phyloP scores from a whole-genome alignment of 2,113 vertebrate species.

The Chloebia gouldiae region DNA sequence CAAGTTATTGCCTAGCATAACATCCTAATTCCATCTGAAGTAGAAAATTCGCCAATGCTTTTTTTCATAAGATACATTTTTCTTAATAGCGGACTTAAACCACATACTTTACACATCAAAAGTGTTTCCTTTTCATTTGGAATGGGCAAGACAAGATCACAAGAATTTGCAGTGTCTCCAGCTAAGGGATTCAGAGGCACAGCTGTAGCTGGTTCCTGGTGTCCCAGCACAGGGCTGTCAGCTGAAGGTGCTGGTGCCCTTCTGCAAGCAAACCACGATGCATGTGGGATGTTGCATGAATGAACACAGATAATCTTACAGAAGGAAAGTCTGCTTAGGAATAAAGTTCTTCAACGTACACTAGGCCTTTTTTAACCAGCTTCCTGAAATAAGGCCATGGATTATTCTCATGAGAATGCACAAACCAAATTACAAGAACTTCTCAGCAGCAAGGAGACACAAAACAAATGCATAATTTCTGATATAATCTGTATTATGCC shows the following conservation, averaged over 20 bases:
- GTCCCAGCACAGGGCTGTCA: background rate
- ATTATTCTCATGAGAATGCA: background rate
- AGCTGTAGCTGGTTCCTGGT: background rate
- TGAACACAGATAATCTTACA: background rate
- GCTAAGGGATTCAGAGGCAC: background rate
- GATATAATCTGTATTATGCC: background rate
- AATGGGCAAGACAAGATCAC: background rate
- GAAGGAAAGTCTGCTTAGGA: background rate
- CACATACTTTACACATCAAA: background rate
- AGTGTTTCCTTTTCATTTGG: background rate
- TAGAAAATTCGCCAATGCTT: background rate
- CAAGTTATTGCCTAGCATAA: background rate
- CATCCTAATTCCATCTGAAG: background rate
- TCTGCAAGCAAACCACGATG: background rate
- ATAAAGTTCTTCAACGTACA: background rate
- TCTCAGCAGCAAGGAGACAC: background rate
- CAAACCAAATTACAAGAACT: background rate
- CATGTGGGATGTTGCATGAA: fast-evolving
- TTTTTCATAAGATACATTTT: background rate
- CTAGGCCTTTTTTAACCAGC: background rate
- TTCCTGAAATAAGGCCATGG: background rate
- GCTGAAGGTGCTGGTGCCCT: background rate
- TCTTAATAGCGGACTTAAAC: background rate
- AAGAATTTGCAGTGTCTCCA: background rate
- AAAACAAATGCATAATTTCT: background rate